Percentiles rank a stretch among this genome's conserved stretches.
phyloP scores from a whole-genome alignment of 2,113 vertebrate species.

The Leucoraja erinaceus region DNA sequence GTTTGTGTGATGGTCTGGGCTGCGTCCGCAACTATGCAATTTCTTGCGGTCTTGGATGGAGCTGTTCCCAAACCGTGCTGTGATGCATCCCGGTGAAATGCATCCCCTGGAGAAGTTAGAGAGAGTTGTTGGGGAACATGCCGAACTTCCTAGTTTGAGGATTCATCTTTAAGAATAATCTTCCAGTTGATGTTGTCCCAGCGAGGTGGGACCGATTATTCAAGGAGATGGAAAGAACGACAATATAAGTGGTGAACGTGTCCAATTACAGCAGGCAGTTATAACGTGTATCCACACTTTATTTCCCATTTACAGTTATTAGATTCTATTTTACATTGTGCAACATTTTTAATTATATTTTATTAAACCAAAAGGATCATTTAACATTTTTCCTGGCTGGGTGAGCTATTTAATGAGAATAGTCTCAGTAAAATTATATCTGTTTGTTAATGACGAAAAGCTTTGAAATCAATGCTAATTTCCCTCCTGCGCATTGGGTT shows the following conservation, averaged over 20 bases:
- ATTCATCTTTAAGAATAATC: background rate
- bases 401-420: background rate
- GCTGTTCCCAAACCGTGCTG: too few species aligned
- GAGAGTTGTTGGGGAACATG: too few species aligned
- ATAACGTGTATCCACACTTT: background rate
- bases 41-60: too few species aligned
- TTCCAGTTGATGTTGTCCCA: background rate
- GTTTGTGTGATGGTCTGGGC: too few species aligned
- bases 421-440: background rate
- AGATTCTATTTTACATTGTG: background rate
- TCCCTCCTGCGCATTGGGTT: background rate
- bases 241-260: background rate
- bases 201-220: background rate
- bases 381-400: constrained; percentile 2
- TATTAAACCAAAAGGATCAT: background rate
- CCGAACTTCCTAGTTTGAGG: background rate
- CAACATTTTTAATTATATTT: background rate
- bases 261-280: background rate
- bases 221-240: background rate
- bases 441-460: constrained; percentile 5
- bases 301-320: background rate
- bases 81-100: too few species aligned
- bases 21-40: too few species aligned
- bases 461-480: background rate
- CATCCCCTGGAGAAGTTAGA: too few species aligned